A percentile compares a stretch with the other conserved stretches of the same genome.
These are phyloP conservation scores for Troglohyphantes excavatus DNA, from an alignment of 2,888 invertebrate species.

Conservation along the genomic window DNA sequence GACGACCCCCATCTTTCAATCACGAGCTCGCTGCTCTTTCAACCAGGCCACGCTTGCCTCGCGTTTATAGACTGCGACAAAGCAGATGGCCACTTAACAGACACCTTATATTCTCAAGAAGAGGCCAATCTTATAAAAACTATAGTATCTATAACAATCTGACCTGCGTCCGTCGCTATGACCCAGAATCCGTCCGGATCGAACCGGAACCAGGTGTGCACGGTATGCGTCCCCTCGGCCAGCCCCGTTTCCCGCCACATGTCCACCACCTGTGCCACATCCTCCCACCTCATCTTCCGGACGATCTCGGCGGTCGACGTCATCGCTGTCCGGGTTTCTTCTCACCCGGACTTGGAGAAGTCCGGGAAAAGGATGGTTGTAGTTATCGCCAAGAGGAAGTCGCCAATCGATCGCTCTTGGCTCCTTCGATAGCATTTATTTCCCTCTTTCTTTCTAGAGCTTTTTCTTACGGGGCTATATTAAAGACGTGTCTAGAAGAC, in stretches of 20 bases:
- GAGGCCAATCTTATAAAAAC: too few relatives aligned
- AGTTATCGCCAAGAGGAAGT: background rate
- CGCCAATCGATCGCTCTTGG: conserved; percentile 14
- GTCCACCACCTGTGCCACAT: conserved; percentile 79
- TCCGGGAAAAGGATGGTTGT: background rate
- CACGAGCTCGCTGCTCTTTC: too few relatives aligned
- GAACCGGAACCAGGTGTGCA: conserved; percentile 78
- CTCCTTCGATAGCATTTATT: background rate
- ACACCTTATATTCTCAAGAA: too few relatives aligned
- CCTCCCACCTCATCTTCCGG: conserved; percentile 78
- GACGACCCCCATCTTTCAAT: too few relatives aligned
- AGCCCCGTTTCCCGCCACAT: conserved; percentile 80
- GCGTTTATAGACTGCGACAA: too few relatives aligned
- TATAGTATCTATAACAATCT: too few relatives aligned
- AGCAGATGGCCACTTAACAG: too few relatives aligned
- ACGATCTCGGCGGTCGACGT: conserved; percentile 24
- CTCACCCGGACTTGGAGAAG: background rate
- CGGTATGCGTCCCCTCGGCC: conserved; percentile 79
- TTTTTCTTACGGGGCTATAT: background rate
- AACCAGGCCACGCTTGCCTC: too few relatives aligned
- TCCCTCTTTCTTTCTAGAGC: background rate
- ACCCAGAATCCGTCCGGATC: conserved; percentile 80
- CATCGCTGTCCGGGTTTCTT: conserved; percentile 4
- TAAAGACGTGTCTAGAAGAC: background rate
- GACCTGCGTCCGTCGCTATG: conserved; percentile 69